Base-by-base conservation (phyloP, 2,888 invertebrate species). In the Eilema caniola region DNA sequence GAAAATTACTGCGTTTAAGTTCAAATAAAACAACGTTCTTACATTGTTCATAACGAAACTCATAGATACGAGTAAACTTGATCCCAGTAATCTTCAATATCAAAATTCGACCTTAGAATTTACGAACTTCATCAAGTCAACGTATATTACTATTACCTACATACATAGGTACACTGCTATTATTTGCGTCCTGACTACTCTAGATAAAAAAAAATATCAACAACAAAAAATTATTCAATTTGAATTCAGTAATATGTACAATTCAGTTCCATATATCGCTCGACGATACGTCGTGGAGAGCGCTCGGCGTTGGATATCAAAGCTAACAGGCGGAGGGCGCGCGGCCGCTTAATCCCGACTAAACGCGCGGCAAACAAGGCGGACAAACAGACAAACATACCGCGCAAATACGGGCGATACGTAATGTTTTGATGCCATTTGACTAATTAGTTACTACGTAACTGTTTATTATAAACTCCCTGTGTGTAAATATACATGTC, bases 311-410 rank as follows among this genome's bases (percentile, higher is more conserved):
- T 84, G 77, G 78, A 84, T 80, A 84, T 80, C 80, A 83, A 79
- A 76, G 77, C 83, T 70, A 84, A 84, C 78, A 84, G 72, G 65
- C 67, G 20, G 47, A 61, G 69, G 57, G 66, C 63, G 69, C 75
- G 76, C 73, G 70, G 71, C 73, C 76, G 78, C 84, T 85, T 83
- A 83, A 84, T 83, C 80, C 78, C 69, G 77, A 78, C 79, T 81
- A 78, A 82, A 81, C 83, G 84, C 75, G 79, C 62, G 64, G 80
- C 81, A 82, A 83, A 85, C 79, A 80, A 4, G 37, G 24, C 73
- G 33, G 64, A 73, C 77, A 75, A 72, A 77, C 79, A 77, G 47
- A 59, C 76, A 76, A 78, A 83, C 79, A 80, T 33, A 41, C 74
- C 74, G 74, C 63, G 70, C 74, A 76, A 79, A 81, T 81, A 81